phyloP scores from a whole-genome alignment of 1,140 invertebrate genomes.

The Bathynomus jamesi region DNA sequence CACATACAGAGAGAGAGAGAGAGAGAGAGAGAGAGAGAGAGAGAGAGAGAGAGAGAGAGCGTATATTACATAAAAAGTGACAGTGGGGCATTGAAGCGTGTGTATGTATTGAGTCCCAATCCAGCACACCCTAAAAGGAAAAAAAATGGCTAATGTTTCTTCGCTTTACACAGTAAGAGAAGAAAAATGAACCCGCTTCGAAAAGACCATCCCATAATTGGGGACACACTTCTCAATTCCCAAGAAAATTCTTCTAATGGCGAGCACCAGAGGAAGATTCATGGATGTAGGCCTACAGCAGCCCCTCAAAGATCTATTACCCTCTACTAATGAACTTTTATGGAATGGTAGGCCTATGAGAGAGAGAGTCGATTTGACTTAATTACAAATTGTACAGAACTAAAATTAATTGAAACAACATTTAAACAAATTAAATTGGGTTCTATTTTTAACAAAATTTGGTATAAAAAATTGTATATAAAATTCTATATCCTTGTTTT shows the following conservation, averaged over 20 bases:
- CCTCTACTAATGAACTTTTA: background rate
- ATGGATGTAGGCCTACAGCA: background rate
- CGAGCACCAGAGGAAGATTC: background rate
- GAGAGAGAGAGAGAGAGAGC: background rate
- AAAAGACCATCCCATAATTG: background rate
- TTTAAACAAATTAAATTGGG: no score
- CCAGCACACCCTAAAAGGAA: no score
- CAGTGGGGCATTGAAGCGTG: background rate
- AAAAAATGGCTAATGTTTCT: no score
- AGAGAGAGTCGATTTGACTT: background rate
- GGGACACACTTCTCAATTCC: background rate
- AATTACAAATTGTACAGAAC: background rate
- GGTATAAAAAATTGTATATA: no score
- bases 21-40: conserved; percentile 6
- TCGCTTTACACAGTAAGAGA: no score
- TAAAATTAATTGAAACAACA: background rate
- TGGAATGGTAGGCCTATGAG: background rate
- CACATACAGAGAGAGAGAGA: background rate
- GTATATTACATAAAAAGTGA: background rate
- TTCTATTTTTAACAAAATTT: no score
- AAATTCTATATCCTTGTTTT: no score
- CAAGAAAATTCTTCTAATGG: background rate
- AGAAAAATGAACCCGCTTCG: background rate
- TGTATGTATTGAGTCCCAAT: no score
- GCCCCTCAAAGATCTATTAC: background rate